Base-by-base conservation (phyloP, 1,140 invertebrate species). In the Whitmania pigra region DNA sequence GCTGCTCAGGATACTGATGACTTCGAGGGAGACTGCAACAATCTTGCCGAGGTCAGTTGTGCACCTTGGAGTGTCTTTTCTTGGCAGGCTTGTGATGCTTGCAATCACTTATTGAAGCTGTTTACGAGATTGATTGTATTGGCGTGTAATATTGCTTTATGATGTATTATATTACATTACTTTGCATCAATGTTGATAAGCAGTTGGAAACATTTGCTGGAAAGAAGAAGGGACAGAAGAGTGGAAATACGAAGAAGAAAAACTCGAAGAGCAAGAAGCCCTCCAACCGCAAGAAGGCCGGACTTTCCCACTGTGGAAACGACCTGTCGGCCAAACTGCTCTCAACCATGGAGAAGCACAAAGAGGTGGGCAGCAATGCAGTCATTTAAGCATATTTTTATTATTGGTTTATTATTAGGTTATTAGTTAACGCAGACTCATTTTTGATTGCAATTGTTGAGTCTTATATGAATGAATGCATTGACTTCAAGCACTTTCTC, bases 251-350 rank as follows among this genome's bases (percentile, higher is more conserved):
- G 67, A 82, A 82, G 71, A 83, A 83, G 74, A 82, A 98, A 83
- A 96, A 96, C 81, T 80, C 80, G 72, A 80, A 83, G 73, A 92
- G 90, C 0, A 96, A 96, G 80, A 96, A 93, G 79, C 93, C 91
- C 18, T 96, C 93, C 79, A 96, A 97, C 81, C 93, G 92, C 17
- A 97, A 97, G 84, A 97, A 98, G 82, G 90, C 90, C 67, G 95
- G 92, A 82, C 90, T 92, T 78, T 91, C 92, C 75, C 90, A 93
- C 80, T 92, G 91, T 75, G 93, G 94, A 75, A 63, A 63, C 20
- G 71, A 71, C 22, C 36, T 71, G 17, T 60, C 57, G 4, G 57
- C 53, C 22, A 71, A 71, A 36, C 57, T 71, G 2, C 20, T 57
- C 25, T 60, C 53, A 6, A 57, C 57, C 25, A 71, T 71, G 71